Conservation (phyloP, 1,140 invertebrate species). For the Microvelia longipes region DNA sequence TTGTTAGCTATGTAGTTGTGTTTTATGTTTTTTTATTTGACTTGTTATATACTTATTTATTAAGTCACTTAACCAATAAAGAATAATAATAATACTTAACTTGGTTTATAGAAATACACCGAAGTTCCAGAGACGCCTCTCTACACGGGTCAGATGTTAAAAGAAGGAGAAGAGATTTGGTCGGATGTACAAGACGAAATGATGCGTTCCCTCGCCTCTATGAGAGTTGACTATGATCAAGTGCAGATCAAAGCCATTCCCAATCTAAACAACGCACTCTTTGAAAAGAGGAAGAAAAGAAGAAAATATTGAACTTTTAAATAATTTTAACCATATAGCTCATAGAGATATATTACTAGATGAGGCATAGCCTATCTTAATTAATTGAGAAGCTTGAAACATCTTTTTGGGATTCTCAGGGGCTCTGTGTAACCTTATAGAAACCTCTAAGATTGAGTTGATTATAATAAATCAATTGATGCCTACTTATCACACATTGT, state of each 20-base stretch:
- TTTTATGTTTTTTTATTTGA: background rate
- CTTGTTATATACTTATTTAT: background rate
- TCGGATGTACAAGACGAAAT: slow-evolving; percentile 96
- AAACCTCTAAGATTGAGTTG: too few relatives aligned
- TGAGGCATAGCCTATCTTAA: too few relatives aligned
- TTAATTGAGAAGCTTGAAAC: too few relatives aligned
- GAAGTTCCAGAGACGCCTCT: slow-evolving; percentile 86
- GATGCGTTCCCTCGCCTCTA: slow-evolving; percentile 87
- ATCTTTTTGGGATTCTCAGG: too few relatives aligned
- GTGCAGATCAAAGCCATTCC: slow-evolving; percentile 78
- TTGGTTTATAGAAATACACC: slow-evolving; percentile 51
- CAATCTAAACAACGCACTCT: slow-evolving; percentile 75
- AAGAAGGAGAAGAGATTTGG: slow-evolving; percentile 84
- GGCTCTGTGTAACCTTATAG: too few relatives aligned
- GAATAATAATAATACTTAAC: slow-evolving; percentile 5
- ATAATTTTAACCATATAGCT: background rate
- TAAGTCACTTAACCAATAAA: background rate
- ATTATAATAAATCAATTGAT: too few relatives aligned
- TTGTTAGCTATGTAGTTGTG: background rate
- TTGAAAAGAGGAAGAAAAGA: slow-evolving; percentile 66
- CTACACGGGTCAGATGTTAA: slow-evolving; percentile 68
- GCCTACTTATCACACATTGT: too few relatives aligned
- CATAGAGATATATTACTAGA: too few relatives aligned
- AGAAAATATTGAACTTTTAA: background rate
- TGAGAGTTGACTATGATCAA: slow-evolving; percentile 87